These are phyloP conservation scores for Caenorhabditis drosophilae DNA, from an alignment of 2,888 invertebrate species.

Conservation along the genomic window DNA sequence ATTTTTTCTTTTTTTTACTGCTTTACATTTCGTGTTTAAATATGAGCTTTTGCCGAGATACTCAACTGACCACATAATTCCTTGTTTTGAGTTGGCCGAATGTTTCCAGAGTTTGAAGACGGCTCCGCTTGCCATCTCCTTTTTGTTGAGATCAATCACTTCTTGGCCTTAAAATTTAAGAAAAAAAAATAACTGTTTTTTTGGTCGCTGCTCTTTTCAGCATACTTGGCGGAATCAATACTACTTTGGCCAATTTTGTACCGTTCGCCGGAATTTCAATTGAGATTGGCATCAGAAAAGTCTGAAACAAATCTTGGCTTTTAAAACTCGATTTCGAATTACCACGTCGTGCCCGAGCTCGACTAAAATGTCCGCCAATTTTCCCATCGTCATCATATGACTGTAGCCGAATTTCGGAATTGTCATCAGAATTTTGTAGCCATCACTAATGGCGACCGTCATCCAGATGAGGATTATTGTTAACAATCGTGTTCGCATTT, in stretches of 20 bases:
- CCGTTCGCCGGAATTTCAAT: constrained; percentile 23
- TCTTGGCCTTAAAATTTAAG: too few species aligned
- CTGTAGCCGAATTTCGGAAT: constrained; percentile 39
- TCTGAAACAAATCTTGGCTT: constrained; percentile 12
- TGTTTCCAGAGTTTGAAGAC: constrained; percentile 33
- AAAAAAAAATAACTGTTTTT: too few species aligned
- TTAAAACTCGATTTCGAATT: not conserved
- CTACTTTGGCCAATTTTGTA: constrained; percentile 31
- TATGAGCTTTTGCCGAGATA: constrained; percentile 21
- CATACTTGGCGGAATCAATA: constrained; percentile 19
- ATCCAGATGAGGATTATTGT: too few species aligned
- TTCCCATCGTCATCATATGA: constrained; percentile 41
- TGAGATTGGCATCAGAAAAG: constrained; percentile 25
- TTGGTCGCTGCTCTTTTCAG: too few species aligned
- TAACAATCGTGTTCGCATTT: too few species aligned
- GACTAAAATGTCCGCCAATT: constrained; percentile 37
- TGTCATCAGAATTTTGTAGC: constrained; percentile 34
- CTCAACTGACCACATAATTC: constrained; percentile 37
- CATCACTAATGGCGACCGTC: too few species aligned
- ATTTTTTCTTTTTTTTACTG: not conserved
- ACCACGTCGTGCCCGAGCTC: constrained; percentile 46
- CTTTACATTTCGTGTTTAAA: constrained; percentile 24
- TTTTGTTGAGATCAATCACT: not conserved
- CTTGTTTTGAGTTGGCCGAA: constrained; percentile 33
- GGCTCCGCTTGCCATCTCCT: constrained; percentile 13